Evolutionary conservation across 1,140 invertebrate species (phyloP), one percentile per base, ranked within the genome.

Genomic region (Mizuhopecten yessoensis): DNA sequence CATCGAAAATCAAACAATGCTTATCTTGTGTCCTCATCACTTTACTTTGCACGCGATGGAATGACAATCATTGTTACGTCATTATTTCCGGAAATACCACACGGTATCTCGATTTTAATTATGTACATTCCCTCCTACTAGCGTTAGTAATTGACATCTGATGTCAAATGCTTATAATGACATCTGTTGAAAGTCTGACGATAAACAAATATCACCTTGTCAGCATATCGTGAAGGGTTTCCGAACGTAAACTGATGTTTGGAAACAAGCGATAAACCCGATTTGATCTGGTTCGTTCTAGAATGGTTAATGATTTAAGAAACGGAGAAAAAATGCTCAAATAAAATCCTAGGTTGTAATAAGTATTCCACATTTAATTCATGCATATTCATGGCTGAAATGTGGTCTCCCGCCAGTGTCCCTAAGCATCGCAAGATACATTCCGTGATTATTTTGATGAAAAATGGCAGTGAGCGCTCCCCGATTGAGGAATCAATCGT

Each of bases 1-100:
- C 57, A 75, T 75, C 15, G 29, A 29, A 75, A 75, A 75, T 75
- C 57, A 75, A 75, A 75, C 57, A 75, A 75, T 75, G n/a, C 57
- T 75, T 75, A 75, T 75, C 57, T 57, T 3, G 45, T 57, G 23
- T 23, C 20, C 45, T 29, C 57, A 75, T 75, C 57, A 29, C 3
- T 23, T 75, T 75, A 17, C 57, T 75, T 29, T 75, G 57, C 57
- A 75, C 57, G 57, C 57, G 23, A 23, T 29, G 57, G 57, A 75
- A 75, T 29, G 57, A 75, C 23, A 75, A 75, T 75, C 11, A 29
- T 75, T 75, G 57, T 75, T 75, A 75, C n/a, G 29, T 75, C 57
- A 75, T n/a, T 29, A 75, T 75, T 75, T 75, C 57, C 57, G 57
- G 57, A 75, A 29, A 23, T 29, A 29, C 29, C 23, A 75, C 57